Percentiles rank a stretch among this genome's conserved stretches.
These are phyloP conservation scores for Brachyrhaphis roseni DNA, from an alignment of 2,797 vertebrate genomes.

Conservation along the genomic window DNA sequence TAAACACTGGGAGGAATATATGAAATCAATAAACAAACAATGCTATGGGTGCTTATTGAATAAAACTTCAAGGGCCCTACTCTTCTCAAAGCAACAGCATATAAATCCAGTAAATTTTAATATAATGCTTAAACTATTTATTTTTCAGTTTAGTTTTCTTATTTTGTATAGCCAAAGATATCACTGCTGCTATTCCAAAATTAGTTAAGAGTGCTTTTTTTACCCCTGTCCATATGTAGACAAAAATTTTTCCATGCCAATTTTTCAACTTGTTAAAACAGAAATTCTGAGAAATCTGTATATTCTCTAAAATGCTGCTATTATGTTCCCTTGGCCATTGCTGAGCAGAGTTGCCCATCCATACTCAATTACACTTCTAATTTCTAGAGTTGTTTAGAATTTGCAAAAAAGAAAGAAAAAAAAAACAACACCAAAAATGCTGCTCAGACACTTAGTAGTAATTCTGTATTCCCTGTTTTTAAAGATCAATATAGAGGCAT, in stretches of 20 bases:
- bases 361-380: not conserved
- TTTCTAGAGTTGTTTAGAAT: not conserved
- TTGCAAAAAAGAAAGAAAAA: not conserved
- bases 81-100: not conserved
- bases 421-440: not conserved
- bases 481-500: slow-evolving; percentile 1
- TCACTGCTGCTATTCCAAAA: not conserved
- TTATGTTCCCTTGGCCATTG: not conserved
- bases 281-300: not conserved
- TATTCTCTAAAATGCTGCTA: not conserved
- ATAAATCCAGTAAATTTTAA: not conserved
- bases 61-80: not conserved
- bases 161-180: not conserved
- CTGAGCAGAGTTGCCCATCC: not conserved
- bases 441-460: not conserved
- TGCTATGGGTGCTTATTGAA: not conserved
- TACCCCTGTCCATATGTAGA: not conserved
- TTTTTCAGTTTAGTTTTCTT: not conserved
- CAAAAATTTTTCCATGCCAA: not conserved
- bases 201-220: not conserved
- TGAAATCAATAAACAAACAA: not conserved
- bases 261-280: not conserved
- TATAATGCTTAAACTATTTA: not conserved
- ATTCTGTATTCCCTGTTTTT: not conserved
- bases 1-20: not conserved